Base-by-base conservation (phyloP, 2,888 invertebrate genomes). In the Drosophila mayaguana region DNA sequence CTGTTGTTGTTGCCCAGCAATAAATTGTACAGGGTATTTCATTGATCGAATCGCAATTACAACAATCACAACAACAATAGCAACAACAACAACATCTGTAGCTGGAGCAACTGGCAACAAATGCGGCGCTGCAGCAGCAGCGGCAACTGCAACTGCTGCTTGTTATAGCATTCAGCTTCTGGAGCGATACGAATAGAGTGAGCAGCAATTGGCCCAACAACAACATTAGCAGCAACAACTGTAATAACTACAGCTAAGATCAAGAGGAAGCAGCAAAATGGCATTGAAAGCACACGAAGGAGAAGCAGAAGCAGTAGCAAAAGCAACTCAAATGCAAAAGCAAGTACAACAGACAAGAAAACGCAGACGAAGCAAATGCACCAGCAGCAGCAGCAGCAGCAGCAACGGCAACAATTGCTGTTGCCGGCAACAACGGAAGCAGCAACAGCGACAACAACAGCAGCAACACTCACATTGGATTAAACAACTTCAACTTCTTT, bases 401-500 rank as follows among this genome's bases (percentile, higher is more conserved):
- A 46, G 51, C 67, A 69, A 18, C 65, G 73, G 71, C 71, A 72
- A 65, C 63, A 72, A 71, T 72, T 67, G 57, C 66, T 61, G 61
- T 62, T 64, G 76, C 68, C 71, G 70, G 65, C 81, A 79, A 63
- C 76, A 82, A 34, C 76, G 60, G 60, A 66, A 63, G 54, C 63
- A 67, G 11, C 20, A 67, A 5, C 22, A 53, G 11, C 63, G 42
- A 20, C 74, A 66, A 18, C 34, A 57, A 6, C 12, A 20, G 20
- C 45, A 45, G 16, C 34, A 34, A 34, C 12, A 36, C 18, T 22
- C 36, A 55, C 76, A 80, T 81, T 90, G 91, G 91, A 91, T 90
- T 85, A 91, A 91, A 88, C 81, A 83, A 80, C 83, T 88, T 77
- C 81, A 81, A 80, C 64, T 89, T 53, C 66, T 85, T 62, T 81